Conservation (phyloP, 2,113 vertebrate species). For the Oreochromis spilurus region DNA sequence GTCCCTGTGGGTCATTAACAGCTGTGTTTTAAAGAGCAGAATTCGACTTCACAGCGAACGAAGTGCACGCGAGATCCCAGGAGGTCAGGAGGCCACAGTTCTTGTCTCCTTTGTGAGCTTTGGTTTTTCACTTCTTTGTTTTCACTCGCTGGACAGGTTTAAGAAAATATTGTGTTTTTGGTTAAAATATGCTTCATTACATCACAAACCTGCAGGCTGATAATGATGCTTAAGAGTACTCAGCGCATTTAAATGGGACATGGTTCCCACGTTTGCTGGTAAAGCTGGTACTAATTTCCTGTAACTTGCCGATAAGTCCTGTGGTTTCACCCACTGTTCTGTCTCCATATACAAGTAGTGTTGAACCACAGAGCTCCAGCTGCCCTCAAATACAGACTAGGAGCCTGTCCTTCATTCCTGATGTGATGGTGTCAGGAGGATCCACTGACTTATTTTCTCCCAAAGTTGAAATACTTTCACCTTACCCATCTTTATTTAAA, state of each 20-base stretch:
- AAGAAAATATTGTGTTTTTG: neutral
- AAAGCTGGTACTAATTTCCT: neutral
- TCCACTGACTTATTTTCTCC: neutral
- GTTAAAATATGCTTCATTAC: neutral
- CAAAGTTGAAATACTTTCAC: neutral
- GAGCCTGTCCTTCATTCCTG: neutral
- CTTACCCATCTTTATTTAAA: neutral
- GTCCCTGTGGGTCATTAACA: neutral
- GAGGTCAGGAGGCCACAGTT: neutral
- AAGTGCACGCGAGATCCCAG: neutral
- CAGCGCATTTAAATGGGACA: rapidly evolving
- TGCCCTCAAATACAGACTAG: neutral
- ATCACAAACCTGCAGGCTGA: neutral
- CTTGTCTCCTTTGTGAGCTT: neutral
- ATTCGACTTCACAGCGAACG: neutral
- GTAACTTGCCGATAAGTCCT: neutral
- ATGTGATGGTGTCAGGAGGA: neutral
- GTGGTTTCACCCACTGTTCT: neutral
- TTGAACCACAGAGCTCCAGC: neutral
- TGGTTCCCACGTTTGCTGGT: neutral
- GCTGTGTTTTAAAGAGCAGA: neutral
- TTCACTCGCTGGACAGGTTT: neutral
- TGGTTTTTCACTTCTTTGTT: neutral
- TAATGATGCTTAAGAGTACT: neutral
- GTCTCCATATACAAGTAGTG: neutral